Conservation (phyloP, 2,888 invertebrate species). For the Acholoe squamosa region DNA sequence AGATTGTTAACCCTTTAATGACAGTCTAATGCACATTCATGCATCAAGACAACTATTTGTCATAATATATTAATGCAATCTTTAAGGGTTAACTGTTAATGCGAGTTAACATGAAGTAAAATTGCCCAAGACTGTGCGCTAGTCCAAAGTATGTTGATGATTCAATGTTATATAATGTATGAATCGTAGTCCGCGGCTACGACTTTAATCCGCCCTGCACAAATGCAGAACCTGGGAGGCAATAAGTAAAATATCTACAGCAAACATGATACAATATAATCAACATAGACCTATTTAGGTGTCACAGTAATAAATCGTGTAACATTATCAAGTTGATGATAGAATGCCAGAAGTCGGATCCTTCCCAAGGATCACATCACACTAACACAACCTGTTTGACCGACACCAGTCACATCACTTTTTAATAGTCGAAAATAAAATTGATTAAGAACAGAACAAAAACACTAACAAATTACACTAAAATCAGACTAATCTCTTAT, state of each 20-base stretch:
- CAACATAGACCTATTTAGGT: neutral
- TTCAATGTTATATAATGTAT: slow-evolving; percentile 26
- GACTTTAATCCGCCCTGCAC: neutral
- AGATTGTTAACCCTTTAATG: too few species aligned
- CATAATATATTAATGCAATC: too few species aligned
- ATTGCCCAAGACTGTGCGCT: neutral
- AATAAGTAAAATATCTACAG: slow-evolving; percentile 57
- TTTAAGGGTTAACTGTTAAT: neutral
- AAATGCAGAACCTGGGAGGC: neutral
- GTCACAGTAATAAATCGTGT: slow-evolving; percentile 17
- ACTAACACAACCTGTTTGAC: neutral
- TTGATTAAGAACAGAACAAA: slow-evolving; percentile 17
- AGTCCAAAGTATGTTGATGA: neutral
- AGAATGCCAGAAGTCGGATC: neutral
- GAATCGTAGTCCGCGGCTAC: neutral
- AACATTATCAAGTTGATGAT: slow-evolving; percentile 1
- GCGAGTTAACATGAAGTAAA: neutral
- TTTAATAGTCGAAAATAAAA: neutral
- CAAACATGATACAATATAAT: slow-evolving; percentile 49
- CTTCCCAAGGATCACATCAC: neutral
- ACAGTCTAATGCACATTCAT: too few species aligned
- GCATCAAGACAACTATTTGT: too few species aligned
- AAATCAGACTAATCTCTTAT: slow-evolving; percentile 30
- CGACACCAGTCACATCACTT: neutral
- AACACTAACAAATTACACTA: neutral